Conservation (phyloP, 2,888 invertebrate species). For the Venustoraphidia nigricollis region DNA sequence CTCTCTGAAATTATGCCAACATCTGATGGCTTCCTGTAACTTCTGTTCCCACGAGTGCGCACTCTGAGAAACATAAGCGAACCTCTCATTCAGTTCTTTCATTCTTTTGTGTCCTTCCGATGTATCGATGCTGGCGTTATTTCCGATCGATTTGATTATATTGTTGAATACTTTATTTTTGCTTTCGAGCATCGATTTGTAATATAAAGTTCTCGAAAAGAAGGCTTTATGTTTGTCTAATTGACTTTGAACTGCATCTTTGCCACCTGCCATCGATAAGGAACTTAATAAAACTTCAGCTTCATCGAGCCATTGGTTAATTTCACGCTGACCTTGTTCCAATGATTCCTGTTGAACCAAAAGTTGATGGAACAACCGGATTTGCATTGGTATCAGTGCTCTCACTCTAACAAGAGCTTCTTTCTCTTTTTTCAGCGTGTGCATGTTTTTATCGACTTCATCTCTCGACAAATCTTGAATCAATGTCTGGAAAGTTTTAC, state of each 20-base stretch:
- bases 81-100: slow-evolving; percentile 69
- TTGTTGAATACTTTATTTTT: slow-evolving; percentile 87
- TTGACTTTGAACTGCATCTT: slow-evolving; percentile 57
- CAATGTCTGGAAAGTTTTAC: slow-evolving; percentile 80
- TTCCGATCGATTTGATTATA: slow-evolving; percentile 63
- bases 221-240: slow-evolving; percentile 72
- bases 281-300: slow-evolving; percentile 59
- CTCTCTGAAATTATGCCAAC: slow-evolving; percentile 73
- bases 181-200: slow-evolving; percentile 86
- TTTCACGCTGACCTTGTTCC: slow-evolving; percentile 74
- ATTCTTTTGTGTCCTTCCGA: slow-evolving; percentile 54
- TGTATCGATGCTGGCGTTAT: slow-evolving; percentile 59
- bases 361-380: slow-evolving; percentile 69
- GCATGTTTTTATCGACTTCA: slow-evolving; percentile 83
- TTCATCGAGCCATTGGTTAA: slow-evolving; percentile 71
- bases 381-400: slow-evolving; percentile 64
- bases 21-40: slow-evolving; percentile 60
- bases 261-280: slow-evolving; percentile 41
- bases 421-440: slow-evolving; percentile 72
- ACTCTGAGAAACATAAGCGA: slow-evolving; percentile 59
- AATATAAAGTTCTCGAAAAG: slow-evolving; percentile 79
- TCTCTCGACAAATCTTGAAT: slow-evolving; percentile 82
- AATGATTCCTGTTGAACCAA: slow-evolving; percentile 80
- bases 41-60: slow-evolving; percentile 65
- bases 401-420: slow-evolving; percentile 74